Evolutionary conservation across 2,888 invertebrate species (phyloP).

Genomic region (Thymelicus lineola): DNA sequence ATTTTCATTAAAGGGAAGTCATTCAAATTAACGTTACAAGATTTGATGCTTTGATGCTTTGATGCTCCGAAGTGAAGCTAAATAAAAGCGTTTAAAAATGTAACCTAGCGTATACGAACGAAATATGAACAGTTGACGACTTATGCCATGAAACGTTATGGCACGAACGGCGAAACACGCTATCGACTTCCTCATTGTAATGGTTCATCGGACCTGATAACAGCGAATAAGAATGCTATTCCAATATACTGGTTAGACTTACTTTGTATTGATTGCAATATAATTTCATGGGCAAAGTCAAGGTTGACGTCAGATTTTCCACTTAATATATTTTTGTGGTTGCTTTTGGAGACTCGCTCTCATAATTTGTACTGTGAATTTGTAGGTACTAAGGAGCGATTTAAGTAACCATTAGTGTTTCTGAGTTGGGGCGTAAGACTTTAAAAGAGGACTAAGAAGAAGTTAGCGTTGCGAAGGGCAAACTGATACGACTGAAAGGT

Average conservation of each 20-base stretch:
- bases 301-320: conserved; percentile 4
- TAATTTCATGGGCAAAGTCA: conserved; percentile 11
- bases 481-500: no score
- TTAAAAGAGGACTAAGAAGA: no score
- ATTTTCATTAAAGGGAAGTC: no score
- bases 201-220: neutral
- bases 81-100: no score
- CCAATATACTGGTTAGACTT: neutral
- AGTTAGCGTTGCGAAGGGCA: no score
- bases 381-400: no score
- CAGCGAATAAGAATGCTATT: conserved; percentile 3
- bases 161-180: neutral
- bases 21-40: no score
- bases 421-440: no score
- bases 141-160: neutral
- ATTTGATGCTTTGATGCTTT: no score
- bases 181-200: conserved; percentile 3
- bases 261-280: conserved; percentile 10
- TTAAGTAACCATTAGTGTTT: no score
- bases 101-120: neutral
- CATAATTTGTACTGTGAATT: no score
- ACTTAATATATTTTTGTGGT: neutral
- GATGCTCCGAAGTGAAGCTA: no score
- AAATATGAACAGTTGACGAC: conserved; percentile 3
- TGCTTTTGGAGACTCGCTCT: neutral